phyloP scores from a whole-genome alignment of 2,797 vertebrate species.

The Enteromius anoplus region DNA sequence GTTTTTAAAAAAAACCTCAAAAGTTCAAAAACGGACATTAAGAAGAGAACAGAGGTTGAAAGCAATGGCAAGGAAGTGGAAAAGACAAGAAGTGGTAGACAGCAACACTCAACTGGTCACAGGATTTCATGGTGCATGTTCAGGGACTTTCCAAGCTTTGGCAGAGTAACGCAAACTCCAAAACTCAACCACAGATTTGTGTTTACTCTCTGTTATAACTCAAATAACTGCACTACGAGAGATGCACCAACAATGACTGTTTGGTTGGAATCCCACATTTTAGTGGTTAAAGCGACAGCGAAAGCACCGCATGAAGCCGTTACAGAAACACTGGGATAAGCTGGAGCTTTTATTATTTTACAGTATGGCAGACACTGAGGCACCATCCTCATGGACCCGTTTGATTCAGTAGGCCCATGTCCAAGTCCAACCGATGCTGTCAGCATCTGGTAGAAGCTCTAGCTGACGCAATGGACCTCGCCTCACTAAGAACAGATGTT shows the following conservation, averaged over 20 bases:
- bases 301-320: conserved; percentile 7
- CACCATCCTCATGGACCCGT: conserved; percentile 59
- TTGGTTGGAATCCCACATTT: conserved; percentile 27
- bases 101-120: conserved; percentile 9
- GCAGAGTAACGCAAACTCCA: conserved; percentile 25
- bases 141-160: conserved; percentile 39
- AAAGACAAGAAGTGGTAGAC: conserved; percentile 11
- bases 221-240: conserved; percentile 36
- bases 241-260: conserved; percentile 37
- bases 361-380: conserved; percentile 63
- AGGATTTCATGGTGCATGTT: conserved; percentile 17
- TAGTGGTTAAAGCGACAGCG: conserved; percentile 25
- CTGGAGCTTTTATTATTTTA: conserved; percentile 54
- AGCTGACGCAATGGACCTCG: conserved; percentile 67
- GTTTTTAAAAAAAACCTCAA: background rate
- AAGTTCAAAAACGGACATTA: background rate
- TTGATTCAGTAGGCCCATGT: conserved; percentile 57
- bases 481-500: conserved; percentile 62
- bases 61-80: conserved; percentile 19
- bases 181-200: conserved; percentile 12
- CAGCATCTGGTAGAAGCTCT: conserved; percentile 71
- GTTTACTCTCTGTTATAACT: conserved; percentile 28
- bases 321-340: conserved; percentile 17
- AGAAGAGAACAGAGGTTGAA: background rate
- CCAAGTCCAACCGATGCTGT: conserved; percentile 67